Evolutionary conservation across 2,888 invertebrate genomes (phyloP), one percentile per base, ranked within the genome.

Genomic region (Drosophila trichaetosa): DNA sequence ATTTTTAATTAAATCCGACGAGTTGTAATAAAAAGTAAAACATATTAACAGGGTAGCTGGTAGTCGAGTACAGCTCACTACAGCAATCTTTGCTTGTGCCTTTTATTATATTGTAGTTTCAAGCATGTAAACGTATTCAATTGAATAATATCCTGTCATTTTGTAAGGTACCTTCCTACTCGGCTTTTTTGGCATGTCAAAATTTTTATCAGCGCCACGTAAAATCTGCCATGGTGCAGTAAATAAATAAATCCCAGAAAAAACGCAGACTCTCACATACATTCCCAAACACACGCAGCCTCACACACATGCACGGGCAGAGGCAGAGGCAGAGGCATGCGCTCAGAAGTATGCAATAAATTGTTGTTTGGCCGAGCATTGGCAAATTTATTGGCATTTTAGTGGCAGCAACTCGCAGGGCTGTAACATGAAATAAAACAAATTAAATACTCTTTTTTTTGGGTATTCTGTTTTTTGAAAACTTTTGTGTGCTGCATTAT

Each of bases 81-180:
- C 27, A 10, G 27, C n/a, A 52, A 49, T 76, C 49, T 66, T 49
- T 51, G 49, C 29, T 33, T 70, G 48, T 65, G 56, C 46, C 68
- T 81, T 82, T 85, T 62, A 69, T 79, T 85, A 83, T 89, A 75
- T 76, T 83, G 83, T 83, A 89, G 78, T 84, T 90, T 80, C 83
- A 82, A 80, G 85, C 90, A 82, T 90, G 89, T 89, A 89, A 89
- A 82, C 89, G 83, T 82, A 81, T 88, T 91, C 90, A 91, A 91
- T 91, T 91, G 91, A 91, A 91, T 90, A 90, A 91, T 90, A 90
- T 89, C 86, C 90, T 91, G 91, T 91, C 89, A 89, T 86, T 91
- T 90, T 80, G 83, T 82, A 82, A 86, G 64, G 34, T 62, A 56
- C 66, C 74, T 67, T 33, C 54, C 57, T 33, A 18, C 33, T 10